Evolutionary conservation across 2,888 invertebrate species (phyloP).

Genomic region (Raillietiella orientalis): DNA sequence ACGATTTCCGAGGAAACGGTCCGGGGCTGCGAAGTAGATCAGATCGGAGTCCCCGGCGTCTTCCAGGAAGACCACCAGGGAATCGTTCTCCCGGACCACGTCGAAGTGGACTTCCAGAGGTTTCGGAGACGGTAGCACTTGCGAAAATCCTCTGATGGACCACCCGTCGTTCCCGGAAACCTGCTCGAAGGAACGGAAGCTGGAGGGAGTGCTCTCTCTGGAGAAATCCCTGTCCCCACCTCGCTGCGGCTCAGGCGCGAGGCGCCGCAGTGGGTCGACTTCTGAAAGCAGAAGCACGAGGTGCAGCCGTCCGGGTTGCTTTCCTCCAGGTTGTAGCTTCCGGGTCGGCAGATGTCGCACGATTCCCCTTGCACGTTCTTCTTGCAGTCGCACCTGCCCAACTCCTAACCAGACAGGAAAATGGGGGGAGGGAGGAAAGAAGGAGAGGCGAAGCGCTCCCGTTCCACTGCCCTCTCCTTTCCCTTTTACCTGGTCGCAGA

Average conservation of each 20-base stretch:
- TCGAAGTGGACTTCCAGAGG: slow-evolving; percentile 2
- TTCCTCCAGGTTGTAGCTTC: slow-evolving; percentile 58
- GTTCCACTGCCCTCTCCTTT: no score
- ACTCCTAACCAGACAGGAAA: slow-evolving; percentile 9
- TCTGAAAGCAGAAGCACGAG: slow-evolving; percentile 88
- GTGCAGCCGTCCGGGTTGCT: slow-evolving; percentile 69
- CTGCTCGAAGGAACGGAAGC: no score
- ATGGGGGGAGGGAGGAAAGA: slow-evolving; percentile 1
- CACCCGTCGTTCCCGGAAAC: neutral
- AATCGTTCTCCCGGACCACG: slow-evolving; percentile 3
- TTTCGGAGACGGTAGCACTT: no score
- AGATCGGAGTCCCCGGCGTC: slow-evolving; percentile 10
- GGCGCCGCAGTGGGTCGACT: slow-evolving; percentile 49
- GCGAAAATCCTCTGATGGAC: no score
- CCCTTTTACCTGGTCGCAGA: slow-evolving; percentile 46
- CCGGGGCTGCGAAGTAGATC: slow-evolving; percentile 43
- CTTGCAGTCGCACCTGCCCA: slow-evolving; percentile 47
- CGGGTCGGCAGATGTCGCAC: slow-evolving; percentile 57
- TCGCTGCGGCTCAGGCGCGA: slow-evolving; percentile 38
- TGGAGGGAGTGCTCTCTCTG: no score
- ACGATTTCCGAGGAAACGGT: slow-evolving; percentile 40
- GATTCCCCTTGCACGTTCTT: slow-evolving; percentile 34
- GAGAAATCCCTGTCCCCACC: no score
- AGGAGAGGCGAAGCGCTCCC: no score
- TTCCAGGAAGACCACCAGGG: slow-evolving; percentile 5